Conservation (phyloP, 2,888 invertebrate genomes). For the Acronicta leporina region DNA sequence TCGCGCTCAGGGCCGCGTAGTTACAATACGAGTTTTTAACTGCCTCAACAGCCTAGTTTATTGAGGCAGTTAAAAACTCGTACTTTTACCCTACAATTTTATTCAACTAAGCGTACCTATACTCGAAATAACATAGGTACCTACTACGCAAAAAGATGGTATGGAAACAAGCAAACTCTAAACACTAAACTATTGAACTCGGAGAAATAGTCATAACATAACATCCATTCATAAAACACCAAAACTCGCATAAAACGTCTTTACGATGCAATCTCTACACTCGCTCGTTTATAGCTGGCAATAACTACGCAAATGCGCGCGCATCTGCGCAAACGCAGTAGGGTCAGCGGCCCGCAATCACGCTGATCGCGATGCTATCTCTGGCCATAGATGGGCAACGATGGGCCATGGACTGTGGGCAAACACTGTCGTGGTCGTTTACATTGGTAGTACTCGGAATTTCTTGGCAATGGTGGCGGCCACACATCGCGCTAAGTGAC, state of each 20-base stretch:
- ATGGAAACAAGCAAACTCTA: neutral
- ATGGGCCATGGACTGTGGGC: conserved; percentile 46
- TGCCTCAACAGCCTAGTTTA: no score
- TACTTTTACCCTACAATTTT: no score
- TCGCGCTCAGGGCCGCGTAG: no score
- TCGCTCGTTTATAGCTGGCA: conserved; percentile 36
- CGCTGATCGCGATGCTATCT: conserved; percentile 55
- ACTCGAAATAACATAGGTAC: no score
- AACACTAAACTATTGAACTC: conserved; percentile 22
- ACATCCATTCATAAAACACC: conserved; percentile 29
- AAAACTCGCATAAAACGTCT: conserved; percentile 41
- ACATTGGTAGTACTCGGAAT: conserved; percentile 49
- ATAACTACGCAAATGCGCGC: conserved; percentile 36
- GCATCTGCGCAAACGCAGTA: conserved; percentile 31
- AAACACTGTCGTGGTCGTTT: conserved; percentile 51
- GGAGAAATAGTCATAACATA: conserved; percentile 23
- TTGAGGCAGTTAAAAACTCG: no score
- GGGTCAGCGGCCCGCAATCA: conserved; percentile 55
- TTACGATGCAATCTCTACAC: conserved; percentile 46
- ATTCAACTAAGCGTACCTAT: no score
- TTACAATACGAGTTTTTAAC: neutral
- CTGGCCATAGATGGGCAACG: conserved; percentile 50
- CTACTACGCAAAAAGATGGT: neutral
- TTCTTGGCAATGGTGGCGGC: conserved; percentile 32
- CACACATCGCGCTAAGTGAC: conserved; percentile 39